Evolutionary conservation across 2,888 invertebrate genomes (phyloP).

Genomic region (Drosophila birchii): DNA sequence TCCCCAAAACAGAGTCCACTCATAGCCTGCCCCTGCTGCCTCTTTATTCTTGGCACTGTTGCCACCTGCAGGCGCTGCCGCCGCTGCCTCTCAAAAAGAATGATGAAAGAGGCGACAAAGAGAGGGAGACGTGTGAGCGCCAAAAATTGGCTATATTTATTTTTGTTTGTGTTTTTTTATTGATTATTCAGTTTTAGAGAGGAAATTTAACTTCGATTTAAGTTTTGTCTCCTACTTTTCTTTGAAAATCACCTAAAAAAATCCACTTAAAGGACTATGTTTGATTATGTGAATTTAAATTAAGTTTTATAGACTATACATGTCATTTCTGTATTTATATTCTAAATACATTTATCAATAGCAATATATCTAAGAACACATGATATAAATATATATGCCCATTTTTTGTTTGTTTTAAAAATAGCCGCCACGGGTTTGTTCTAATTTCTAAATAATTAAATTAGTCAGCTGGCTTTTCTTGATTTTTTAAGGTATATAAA

Average conservation of each 20-base stretch:
- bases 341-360: conserved; percentile 8
- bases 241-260: background rate
- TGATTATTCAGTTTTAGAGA: conserved; percentile 4
- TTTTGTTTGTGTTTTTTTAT: conserved; percentile 15
- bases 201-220: background rate
- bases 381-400: background rate
- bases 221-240: background rate
- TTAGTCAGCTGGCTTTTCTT: background rate
- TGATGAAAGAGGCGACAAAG: background rate
- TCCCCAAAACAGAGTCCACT: conserved; percentile 58
- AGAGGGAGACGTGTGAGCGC: background rate
- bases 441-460: conserved; percentile 5
- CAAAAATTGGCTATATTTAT: conserved; percentile 20
- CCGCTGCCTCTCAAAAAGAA: conserved; percentile 7
- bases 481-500: background rate
- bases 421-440: conserved; percentile 2
- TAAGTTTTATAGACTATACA: background rate
- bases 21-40: conserved; percentile 37
- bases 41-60: conserved; percentile 63
- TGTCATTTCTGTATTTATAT: background rate
- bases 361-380: background rate
- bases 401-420: conserved; percentile 2
- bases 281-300: background rate
- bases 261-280: too few relatives aligned
- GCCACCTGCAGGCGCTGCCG: conserved; percentile 24